phyloP scores from a whole-genome alignment of 2,797 vertebrate species.

The Anguilla obscura region DNA sequence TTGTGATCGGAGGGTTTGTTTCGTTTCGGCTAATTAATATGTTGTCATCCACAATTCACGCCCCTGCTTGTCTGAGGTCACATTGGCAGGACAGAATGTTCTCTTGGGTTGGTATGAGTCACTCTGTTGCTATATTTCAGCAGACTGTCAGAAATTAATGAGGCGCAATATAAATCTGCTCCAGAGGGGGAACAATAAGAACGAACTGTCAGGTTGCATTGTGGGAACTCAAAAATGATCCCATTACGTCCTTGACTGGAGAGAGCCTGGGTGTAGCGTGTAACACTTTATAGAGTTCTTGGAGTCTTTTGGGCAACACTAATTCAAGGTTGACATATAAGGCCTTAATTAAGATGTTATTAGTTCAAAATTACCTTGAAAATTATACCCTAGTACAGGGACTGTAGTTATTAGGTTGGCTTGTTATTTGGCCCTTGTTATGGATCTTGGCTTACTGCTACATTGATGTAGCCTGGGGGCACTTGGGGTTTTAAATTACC shows the following conservation, averaged over 20 bases:
- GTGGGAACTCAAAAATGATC: constrained; percentile 21
- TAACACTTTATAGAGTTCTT: background rate
- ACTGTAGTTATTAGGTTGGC: background rate
- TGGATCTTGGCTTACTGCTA: background rate
- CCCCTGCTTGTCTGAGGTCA: constrained; percentile 8
- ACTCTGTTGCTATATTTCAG: constrained; percentile 6
- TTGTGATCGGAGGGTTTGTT: constrained; percentile 2
- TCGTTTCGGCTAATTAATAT: background rate
- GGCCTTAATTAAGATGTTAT: constrained; percentile 12
- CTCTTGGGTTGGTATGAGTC: constrained; percentile 10
- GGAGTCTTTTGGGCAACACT: constrained; percentile 1
- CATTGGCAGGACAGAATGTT: constrained; percentile 1
- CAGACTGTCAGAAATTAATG: constrained; percentile 16
- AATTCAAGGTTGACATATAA: background rate
- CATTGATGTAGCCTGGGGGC: background rate
- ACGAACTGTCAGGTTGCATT: constrained; percentile 14
- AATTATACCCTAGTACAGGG: background rate
- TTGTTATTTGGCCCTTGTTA: background rate
- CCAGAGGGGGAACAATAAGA: constrained; percentile 7
- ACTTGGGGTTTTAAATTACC: background rate
- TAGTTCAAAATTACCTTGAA: background rate
- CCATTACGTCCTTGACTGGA: constrained; percentile 18
- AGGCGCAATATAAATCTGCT: constrained; percentile 17
- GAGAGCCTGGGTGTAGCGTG: background rate
- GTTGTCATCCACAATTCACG: background rate